phyloP scores from a whole-genome alignment of 2,888 invertebrate species.

The Flexamia atlantica region DNA sequence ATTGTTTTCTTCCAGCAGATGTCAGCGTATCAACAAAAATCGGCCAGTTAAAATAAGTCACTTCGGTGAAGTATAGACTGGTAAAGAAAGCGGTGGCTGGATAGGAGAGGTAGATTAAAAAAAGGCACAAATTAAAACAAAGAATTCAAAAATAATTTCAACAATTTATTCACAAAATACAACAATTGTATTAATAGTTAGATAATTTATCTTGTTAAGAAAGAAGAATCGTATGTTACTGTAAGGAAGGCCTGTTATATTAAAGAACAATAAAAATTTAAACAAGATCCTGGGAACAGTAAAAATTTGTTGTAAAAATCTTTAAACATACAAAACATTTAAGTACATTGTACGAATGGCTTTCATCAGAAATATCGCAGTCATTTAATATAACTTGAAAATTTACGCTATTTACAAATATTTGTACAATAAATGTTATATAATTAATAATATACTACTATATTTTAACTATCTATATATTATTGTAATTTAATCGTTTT shows the following conservation, averaged over 20 bases:
- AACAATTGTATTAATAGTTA: constrained; percentile 62
- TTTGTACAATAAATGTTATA: constrained; percentile 60
- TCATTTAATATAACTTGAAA: constrained; percentile 59
- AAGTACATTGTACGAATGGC: constrained; percentile 54
- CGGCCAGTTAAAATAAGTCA: no score
- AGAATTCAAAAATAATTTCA: constrained; percentile 61
- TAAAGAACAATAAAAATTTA: constrained; percentile 36
- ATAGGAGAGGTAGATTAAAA: no score
- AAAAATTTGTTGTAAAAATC: constrained; percentile 53
- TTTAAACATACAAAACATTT: constrained; percentile 57
- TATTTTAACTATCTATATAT: constrained; percentile 62
- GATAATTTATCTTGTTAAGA: constrained; percentile 57
- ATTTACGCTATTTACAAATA: constrained; percentile 58
- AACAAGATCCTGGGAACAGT: constrained; percentile 42
- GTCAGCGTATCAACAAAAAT: no score
- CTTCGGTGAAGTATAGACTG: no score
- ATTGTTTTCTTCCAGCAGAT: no score
- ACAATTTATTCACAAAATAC: constrained; percentile 63
- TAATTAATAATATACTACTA: constrained; percentile 60
- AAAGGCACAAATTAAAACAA: background rate
- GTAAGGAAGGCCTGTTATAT: constrained; percentile 49
- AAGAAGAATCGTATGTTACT: constrained; percentile 55
- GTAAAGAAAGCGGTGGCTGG: no score
- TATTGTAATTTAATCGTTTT: constrained; percentile 47
- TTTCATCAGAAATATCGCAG: constrained; percentile 42